phyloP scores from a whole-genome alignment of 1,140 invertebrate species.

The Panagrolaimus sp. region DNA sequence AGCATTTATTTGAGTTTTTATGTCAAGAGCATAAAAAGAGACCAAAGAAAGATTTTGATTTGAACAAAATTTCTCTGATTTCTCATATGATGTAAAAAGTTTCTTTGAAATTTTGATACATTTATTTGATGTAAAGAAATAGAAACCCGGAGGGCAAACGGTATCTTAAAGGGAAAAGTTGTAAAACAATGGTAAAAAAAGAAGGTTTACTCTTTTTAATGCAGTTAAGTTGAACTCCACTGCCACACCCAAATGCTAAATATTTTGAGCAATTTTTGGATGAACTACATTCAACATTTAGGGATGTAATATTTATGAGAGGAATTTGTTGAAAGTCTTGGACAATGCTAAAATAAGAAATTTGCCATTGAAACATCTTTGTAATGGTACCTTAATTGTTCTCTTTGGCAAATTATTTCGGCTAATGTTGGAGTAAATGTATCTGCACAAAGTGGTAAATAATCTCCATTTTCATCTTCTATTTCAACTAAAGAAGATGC shows the following conservation, averaged over 20 bases:
- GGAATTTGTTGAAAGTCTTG: slow-evolving; percentile 1
- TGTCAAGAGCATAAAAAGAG: not conserved
- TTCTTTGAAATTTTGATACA: slow-evolving; percentile 14
- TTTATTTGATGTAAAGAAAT: slow-evolving; percentile 17
- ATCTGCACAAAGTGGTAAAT: not conserved
- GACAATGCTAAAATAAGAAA: slow-evolving; percentile 1
- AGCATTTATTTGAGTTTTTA: slow-evolving; percentile 9
- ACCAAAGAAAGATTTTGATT: slow-evolving; percentile 16
- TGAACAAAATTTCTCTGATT: slow-evolving; percentile 16
- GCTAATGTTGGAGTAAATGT: not conserved
- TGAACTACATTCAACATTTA: not conserved
- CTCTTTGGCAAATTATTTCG: not conserved
- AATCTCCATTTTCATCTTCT: slow-evolving; percentile 5
- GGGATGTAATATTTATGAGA: not conserved
- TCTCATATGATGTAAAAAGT: slow-evolving; percentile 16
- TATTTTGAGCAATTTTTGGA: not conserved
- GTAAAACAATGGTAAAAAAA: not conserved
- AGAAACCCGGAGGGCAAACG: not conserved
- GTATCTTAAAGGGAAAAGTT: not conserved
- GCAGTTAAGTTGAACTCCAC: not conserved
- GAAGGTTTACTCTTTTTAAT: not conserved
- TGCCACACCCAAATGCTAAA: slow-evolving; percentile 6
- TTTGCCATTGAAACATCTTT: not conserved
- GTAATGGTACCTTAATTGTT: slow-evolving; percentile 11
- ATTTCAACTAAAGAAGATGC: not conserved